Percentiles rank a stretch among this genome's conserved stretches.
Evolutionary conservation across 1,140 invertebrate genomes (phyloP).

Genomic region (Physella acuta): DNA sequence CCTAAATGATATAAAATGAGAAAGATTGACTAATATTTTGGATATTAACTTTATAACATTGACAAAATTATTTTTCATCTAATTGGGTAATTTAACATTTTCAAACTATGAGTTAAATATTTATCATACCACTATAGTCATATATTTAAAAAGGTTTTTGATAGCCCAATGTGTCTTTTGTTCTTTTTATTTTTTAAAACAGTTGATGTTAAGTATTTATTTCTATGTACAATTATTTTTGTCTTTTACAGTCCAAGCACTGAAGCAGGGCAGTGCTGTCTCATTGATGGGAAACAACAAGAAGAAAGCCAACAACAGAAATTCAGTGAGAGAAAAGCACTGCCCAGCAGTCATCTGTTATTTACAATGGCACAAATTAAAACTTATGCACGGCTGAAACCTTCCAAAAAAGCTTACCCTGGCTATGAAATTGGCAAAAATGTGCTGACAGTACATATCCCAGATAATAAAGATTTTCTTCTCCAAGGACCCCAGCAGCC

Average conservation of each 20-base stretch:
- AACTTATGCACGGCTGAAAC: constrained; percentile 54
- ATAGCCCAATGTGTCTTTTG: no score
- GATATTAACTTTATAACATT: no score
- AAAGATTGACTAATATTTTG: no score
- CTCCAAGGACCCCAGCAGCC: constrained; percentile 25
- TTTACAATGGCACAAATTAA: constrained; percentile 52
- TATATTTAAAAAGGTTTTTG: no score
- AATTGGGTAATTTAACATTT: no score
- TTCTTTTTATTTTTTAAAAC: no score
- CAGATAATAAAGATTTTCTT: constrained; percentile 41
- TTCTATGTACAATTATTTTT: no score
- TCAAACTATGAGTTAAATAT: no score
- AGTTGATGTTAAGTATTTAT: no score
- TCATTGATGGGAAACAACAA: background rate
- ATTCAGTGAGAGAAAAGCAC: constrained; percentile 6
- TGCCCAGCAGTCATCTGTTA: background rate
- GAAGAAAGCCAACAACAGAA: background rate
- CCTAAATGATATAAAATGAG: no score
- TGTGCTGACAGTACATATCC: constrained; percentile 44
- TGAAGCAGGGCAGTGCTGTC: background rate
- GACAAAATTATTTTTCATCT: no score
- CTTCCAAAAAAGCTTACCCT: constrained; percentile 39
- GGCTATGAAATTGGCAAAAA: constrained; percentile 44
- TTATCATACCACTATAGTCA: no score
- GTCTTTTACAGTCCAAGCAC: background rate